Evolutionary conservation across 1,140 invertebrate species (phyloP), one percentile per base, ranked within the genome.

Genomic region (Lepidurus couesii): DNA sequence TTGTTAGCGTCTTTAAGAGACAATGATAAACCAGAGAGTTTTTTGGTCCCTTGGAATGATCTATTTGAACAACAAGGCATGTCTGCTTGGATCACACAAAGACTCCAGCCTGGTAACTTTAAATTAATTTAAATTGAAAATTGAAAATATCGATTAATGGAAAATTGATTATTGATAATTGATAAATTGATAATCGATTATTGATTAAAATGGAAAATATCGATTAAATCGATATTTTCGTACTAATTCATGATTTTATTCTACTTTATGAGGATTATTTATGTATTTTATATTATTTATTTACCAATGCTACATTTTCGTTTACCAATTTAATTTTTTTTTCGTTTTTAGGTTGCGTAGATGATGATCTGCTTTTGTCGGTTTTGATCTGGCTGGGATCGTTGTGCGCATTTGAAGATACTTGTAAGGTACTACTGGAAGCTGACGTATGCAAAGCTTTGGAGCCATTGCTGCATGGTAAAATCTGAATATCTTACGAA

Each of bases 51-150:
- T 16, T 65, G 53, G 53, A 65, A 65, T 65, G 53, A 9, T 65
- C 21, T 65, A 21, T 65, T 65, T 65, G 53, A 65, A 65, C 53
- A 65, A 16, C 53, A 65, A 7, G 53, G 53, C 16, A 65, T 65
- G 16, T 65, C 16, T 7, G 8, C 53, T 21, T 65, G 53, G 53
- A 21, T 65, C 6, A 21, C 53, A 1, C 53, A 65, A 16, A 65
- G 53, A 16, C 53, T 65, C 53, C 53, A 65, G 53, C 53, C 53
- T 65, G 53, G 53, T 65, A 65, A 65, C 53, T 65, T 65, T n/a
- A n/a, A n/a, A n/a, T n/a, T n/a, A n/a, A n/a, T n/a, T n/a, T n/a
- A n/a, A n/a, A n/a, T n/a, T n/a, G n/a, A n/a, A n/a, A n/a, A n/a
- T n/a, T n/a, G n/a, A n/a, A n/a, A n/a, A n/a, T n/a, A n/a, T n/a